Evolutionary conservation across 2,888 invertebrate genomes (phyloP), one percentile per base, ranked within the genome.

Genomic region (Malachius bipustulatus): DNA sequence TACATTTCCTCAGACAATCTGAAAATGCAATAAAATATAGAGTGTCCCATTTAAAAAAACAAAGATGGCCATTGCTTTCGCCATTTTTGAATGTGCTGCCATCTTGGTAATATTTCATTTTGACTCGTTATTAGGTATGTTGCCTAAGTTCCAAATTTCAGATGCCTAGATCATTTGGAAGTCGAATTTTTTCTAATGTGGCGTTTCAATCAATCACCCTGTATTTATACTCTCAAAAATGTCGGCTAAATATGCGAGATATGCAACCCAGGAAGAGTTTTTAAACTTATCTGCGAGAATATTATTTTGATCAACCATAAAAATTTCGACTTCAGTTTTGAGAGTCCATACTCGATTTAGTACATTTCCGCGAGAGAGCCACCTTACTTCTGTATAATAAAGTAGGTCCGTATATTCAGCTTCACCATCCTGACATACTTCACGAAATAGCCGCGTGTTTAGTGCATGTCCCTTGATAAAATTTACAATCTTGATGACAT

Each of bases 381-480:
- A 44, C 39, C 41, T 44, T 43, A 44, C 39, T 43, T 44, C 41
- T 40, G 38, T 40, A 42, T 44, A 40, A 44, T 42, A 44, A 37
- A 40, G 40, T 27, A 39, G 39, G 35, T 38, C 29, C 16, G 37
- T 38, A 42, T 43, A 44, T 40, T 46, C 39, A 45, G 45, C 45
- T 39, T 42, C 45, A 37, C 43, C 45, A 39, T 47, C 43, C 40
- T 44, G 38, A 43, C 45, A 47, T 41, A 47, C 44, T 41, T 43
- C 42, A 43, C 42, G 40, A 46, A 44, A 47, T 44, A 34, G 38
- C 38, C 46, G 43, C 38, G 41, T 45, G 40, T 46, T 46, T 41
- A 46, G 41, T 43, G 44, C 42, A 45, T 44, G 42, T 38, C 33
- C 35, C 32, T 42, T 44, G 35, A 42, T 37, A 39, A 32, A 30